These are phyloP conservation scores for Lordiphosa fenestrarum DNA, from an alignment of 2,888 invertebrate species.

Conservation along the genomic window DNA sequence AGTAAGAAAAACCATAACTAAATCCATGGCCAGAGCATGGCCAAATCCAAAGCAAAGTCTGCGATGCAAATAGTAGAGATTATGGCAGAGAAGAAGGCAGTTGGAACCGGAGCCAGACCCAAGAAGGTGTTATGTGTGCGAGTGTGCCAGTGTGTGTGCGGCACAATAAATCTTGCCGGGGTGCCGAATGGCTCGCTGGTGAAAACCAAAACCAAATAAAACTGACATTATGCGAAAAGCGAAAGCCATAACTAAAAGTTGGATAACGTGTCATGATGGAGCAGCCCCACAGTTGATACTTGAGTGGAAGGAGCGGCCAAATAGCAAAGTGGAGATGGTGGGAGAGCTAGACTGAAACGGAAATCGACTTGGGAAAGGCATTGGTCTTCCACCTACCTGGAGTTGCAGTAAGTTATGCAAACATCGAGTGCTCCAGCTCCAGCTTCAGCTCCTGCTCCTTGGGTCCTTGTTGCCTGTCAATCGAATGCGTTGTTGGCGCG, in stretches of 20 bases:
- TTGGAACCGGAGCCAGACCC: slow-evolving; percentile 19
- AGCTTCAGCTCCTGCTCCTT: slow-evolving; percentile 3
- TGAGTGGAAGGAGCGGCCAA: slow-evolving; percentile 12
- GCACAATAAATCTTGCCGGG: slow-evolving; percentile 71
- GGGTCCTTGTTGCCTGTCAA: slow-evolving; percentile 1
- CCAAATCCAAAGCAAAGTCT: slow-evolving; percentile 75
- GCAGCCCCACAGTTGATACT: slow-evolving; percentile 60
- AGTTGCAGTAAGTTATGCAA: slow-evolving; percentile 70
- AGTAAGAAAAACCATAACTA: slow-evolving; percentile 73
- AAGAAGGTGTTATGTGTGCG: slow-evolving; percentile 40
- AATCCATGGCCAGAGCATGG: slow-evolving; percentile 67
- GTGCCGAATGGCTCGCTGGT: slow-evolving; percentile 61
- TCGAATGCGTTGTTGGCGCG: slow-evolving; percentile 38
- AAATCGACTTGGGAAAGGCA: slow-evolving; percentile 68
- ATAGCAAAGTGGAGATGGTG: background rate
- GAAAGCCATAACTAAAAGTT: slow-evolving; percentile 75
- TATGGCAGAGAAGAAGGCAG: slow-evolving; percentile 48
- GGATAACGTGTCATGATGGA: slow-evolving; percentile 65
- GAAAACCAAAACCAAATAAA: slow-evolving; percentile 75
- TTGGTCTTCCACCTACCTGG: slow-evolving; percentile 59
- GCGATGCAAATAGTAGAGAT: slow-evolving; percentile 75
- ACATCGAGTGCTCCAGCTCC: slow-evolving; percentile 35
- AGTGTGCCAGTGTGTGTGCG: slow-evolving; percentile 23
- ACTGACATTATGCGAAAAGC: slow-evolving; percentile 76
- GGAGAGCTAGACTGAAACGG: slow-evolving; percentile 42